Percentiles rank a stretch among this genome's conserved stretches.
These are phyloP conservation scores for Heliocidaris erythrogramma DNA, from an alignment of 35 echinoderm and acorn worm species.

Conservation along the genomic window DNA sequence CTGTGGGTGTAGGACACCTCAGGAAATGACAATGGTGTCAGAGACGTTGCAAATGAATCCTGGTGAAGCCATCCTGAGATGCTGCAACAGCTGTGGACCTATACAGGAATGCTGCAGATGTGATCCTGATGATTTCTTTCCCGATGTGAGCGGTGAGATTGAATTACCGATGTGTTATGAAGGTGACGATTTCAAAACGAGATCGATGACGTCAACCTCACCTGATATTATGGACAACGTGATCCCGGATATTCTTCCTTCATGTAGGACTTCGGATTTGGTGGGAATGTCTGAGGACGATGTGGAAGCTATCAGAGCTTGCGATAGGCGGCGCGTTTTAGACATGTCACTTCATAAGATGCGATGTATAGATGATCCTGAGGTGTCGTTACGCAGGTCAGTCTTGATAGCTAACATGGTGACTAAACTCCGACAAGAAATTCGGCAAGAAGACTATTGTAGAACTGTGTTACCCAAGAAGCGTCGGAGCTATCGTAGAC, in stretches of 20 bases:
- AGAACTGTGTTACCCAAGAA: conserved; percentile 38
- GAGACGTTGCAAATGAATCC: conserved; percentile 23
- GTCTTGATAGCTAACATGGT: conserved; percentile 45
- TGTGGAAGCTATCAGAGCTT: conserved; percentile 19
- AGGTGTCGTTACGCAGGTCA: conserved; percentile 28
- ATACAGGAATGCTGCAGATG: conserved; percentile 3
- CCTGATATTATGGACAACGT: conserved; percentile 39
- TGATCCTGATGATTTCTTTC: conserved; percentile 47
- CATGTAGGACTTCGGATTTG: conserved; percentile 28
- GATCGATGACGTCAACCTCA: background rate
- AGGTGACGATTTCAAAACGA: conserved; percentile 19
- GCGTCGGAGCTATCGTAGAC: conserved; percentile 17
- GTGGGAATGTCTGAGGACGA: background rate
- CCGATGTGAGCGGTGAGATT: conserved; percentile 42
- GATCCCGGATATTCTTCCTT: conserved; percentile 20
- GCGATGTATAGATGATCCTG: conserved; percentile 37
- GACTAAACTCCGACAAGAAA: conserved; percentile 34
- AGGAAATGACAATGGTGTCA: conserved; percentile 28
- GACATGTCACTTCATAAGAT: conserved; percentile 43
- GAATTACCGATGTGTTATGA: conserved; percentile 43
- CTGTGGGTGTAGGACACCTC: background rate
- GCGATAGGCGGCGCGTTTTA: conserved; percentile 2
- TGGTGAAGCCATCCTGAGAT: background rate
- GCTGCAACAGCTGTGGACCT: conserved; percentile 18
- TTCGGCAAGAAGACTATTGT: conserved; percentile 46